A percentile compares a stretch with the other conserved stretches of the same genome.
Conservation (phyloP, 2,797 vertebrate species). For the Mustela erminea region DNA sequence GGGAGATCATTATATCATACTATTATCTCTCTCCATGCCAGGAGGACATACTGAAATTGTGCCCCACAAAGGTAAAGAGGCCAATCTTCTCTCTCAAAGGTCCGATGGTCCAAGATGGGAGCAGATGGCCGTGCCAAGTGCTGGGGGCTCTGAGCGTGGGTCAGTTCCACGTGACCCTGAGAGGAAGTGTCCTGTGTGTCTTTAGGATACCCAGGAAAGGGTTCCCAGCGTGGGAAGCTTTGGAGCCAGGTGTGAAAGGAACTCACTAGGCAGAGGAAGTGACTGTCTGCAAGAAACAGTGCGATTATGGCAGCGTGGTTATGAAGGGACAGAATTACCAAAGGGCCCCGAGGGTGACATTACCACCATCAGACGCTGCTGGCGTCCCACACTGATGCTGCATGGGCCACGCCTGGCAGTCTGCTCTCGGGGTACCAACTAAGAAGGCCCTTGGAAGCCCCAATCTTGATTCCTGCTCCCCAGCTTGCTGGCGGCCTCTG, state of each 20-base stretch:
- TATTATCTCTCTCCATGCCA: neutral
- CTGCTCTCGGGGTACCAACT: neutral
- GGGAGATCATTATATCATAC: neutral
- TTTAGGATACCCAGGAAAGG: neutral
- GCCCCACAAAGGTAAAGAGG: neutral
- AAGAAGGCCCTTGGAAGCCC: neutral
- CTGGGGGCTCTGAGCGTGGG: neutral
- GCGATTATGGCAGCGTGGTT: neutral
- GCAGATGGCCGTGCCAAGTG: too few species aligned
- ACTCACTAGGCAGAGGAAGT: neutral
- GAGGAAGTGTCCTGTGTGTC: neutral
- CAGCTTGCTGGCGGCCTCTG: neutral
- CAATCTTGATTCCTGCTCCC: neutral
- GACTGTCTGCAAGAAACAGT: neutral
- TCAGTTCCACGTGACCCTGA: neutral
- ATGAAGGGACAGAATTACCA: fast-evolving
- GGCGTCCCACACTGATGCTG: neutral
- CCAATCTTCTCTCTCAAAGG: neutral
- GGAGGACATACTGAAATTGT: neutral
- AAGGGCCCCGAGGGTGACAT: neutral
- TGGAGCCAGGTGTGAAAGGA: neutral
- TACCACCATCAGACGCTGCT: neutral
- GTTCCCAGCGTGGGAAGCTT: neutral
- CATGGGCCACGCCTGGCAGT: neutral
- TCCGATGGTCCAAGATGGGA: neutral